Evolutionary conservation across 2,113 vertebrate genomes (phyloP), one percentile per base, ranked within the genome.

Genomic region (Gymnorhina tibicen): DNA sequence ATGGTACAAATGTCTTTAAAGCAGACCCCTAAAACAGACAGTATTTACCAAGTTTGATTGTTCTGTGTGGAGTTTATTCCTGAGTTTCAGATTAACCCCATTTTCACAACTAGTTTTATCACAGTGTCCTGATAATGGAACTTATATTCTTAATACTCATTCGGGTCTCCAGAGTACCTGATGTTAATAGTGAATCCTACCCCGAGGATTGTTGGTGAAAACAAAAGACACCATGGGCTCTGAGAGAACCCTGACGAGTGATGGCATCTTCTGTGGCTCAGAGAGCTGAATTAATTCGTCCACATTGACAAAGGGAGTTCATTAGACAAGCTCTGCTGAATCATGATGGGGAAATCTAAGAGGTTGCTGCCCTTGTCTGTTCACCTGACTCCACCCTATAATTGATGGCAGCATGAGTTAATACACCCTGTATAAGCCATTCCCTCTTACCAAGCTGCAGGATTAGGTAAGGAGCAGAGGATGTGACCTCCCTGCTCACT

Each of bases 311-410:
- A 53, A 35, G 28, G 8, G 58, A 92, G 32, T 58, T 95, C 77
- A 75, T 96, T 85, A 85, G 81, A 75, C 1, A 5, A 85, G 69
- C 70, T 91, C 87, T 52, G 27, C 77, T 87, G 85, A 49, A 75
- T 78, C 14, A 4, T 1, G 16, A 89, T 55, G 52, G 44, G 55
- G 35, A 89, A 50, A 67, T 58, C 22, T 28, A 50, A 69, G 66
- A 82, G 77, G 90, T 89, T 32, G 58, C 52, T 81, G 91, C 80
- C 80, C 87, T 80, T 49, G 59, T 74, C 84, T 87, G 41, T 37
- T 74, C 3, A 0, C 21, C 69, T 89, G 56, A 37, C 74, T 91
- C 81, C 85, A 91, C 77, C 69, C 35, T 14, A 2, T 70, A 70
- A 75, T 3, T 81, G 69, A 63, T 49, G 17, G 70, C 42, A 49